phyloP scores from a whole-genome alignment of 2,888 invertebrate genomes.

The Tholera decimalis region DNA sequence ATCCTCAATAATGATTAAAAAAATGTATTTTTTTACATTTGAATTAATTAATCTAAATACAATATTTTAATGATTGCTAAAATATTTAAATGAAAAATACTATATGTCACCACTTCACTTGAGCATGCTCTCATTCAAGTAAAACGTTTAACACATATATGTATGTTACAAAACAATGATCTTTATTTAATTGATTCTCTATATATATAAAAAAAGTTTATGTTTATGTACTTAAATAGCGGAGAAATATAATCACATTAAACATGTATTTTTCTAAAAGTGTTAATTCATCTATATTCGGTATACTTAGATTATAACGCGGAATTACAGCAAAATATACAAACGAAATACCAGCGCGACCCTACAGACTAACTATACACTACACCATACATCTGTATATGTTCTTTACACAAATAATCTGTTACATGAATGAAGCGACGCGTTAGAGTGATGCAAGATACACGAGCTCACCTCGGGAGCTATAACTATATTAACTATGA shows the following conservation, averaged over 20 bases:
- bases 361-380: constrained; percentile 13
- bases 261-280: constrained; percentile 5
- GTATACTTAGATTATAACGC: constrained; percentile 9
- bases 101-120: constrained; percentile 32
- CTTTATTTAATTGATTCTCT: constrained; percentile 23
- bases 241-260: constrained; percentile 24
- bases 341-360: constrained; percentile 34
- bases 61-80: constrained; percentile 41
- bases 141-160: constrained; percentile 6
- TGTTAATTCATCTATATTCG: constrained; percentile 22
- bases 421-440: constrained; percentile 26
- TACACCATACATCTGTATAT: constrained; percentile 4
- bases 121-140: constrained; percentile 5
- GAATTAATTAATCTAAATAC: constrained; percentile 46
- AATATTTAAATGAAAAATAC: constrained; percentile 53
- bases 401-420: constrained; percentile 23
- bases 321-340: constrained; percentile 47
- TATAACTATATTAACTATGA: constrained; percentile 5
- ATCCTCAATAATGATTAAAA: constrained; percentile 41
- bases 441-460: constrained; percentile 38
- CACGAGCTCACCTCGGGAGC: neutral
- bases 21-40: constrained; percentile 40
- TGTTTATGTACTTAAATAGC: constrained; percentile 32
- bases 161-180: constrained; percentile 31
- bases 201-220: constrained; percentile 26